These are phyloP conservation scores for Ochropleura leucogaster DNA, from an alignment of 2,888 invertebrate genomes.

Conservation along the genomic window DNA sequence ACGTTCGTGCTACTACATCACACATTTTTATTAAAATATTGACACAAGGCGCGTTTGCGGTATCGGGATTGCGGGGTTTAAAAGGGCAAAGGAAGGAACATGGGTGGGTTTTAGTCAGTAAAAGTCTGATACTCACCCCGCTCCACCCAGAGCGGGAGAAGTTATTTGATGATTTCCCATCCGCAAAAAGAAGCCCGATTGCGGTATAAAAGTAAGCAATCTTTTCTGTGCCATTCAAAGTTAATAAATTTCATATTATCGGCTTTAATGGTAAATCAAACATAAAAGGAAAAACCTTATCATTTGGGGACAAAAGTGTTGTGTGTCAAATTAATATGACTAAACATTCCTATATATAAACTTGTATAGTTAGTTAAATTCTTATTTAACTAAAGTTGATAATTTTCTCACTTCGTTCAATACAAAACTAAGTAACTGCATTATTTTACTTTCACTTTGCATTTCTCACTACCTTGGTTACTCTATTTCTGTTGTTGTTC, in stretches of 20 bases:
- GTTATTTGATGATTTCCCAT: too few relatives aligned
- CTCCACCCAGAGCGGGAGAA: too few relatives aligned
- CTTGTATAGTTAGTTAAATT: slow-evolving; percentile 66
- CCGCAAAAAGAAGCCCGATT: too few relatives aligned
- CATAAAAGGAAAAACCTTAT: slow-evolving; percentile 12
- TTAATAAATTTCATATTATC: slow-evolving; percentile 3
- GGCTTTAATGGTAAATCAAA: slow-evolving; percentile 1
- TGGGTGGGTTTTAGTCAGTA: too few relatives aligned
- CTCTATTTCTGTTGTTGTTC: slow-evolving; percentile 47
- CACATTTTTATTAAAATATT: slow-evolving; percentile 10
- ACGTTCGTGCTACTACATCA: slow-evolving; percentile 23
- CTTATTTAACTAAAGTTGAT: slow-evolving; percentile 52
- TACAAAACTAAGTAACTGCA: slow-evolving; percentile 22
- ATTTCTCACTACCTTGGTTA: slow-evolving; percentile 79
- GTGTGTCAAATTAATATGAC: slow-evolving; percentile 59
- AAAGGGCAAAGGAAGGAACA: too few relatives aligned
- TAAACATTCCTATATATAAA: slow-evolving; percentile 85
- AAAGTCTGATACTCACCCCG: too few relatives aligned
- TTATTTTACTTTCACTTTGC: slow-evolving; percentile 57
- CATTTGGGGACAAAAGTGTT: slow-evolving; percentile 46
- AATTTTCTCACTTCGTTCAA: slow-evolving; percentile 11
- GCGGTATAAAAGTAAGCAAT: slow-evolving; percentile 35
- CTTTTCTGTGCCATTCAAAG: slow-evolving; percentile 61
- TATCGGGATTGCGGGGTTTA: too few relatives aligned
- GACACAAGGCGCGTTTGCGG: slow-evolving; percentile 17